Evolutionary conservation across 2,888 invertebrate genomes (phyloP).

Genomic region (Corythucha ciliata): DNA sequence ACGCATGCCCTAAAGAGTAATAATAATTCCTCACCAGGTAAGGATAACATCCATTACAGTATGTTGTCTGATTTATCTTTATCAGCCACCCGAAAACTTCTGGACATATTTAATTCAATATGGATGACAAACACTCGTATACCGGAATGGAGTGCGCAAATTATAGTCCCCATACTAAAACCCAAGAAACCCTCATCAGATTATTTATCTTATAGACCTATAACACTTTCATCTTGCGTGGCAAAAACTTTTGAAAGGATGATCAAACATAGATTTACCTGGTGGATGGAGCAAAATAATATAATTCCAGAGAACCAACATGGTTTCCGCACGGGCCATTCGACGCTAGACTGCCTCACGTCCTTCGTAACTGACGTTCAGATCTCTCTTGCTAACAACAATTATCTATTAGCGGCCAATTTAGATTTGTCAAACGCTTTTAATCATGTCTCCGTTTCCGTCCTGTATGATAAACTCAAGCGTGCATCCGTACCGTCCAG

Average conservation of each 20-base stretch:
- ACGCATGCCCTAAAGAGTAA: too few relatives aligned
- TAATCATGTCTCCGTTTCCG: slow-evolving; percentile 16
- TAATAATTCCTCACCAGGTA: too few relatives aligned
- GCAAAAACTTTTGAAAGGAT: slow-evolving; percentile 23
- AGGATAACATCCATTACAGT: too few relatives aligned
- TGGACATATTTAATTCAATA: too few relatives aligned
- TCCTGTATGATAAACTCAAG: too few relatives aligned
- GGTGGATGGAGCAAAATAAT: slow-evolving; percentile 21
- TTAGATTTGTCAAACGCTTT: slow-evolving; percentile 20
- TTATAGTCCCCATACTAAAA: slow-evolving; percentile 15
- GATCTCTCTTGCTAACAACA: slow-evolving; percentile 6
- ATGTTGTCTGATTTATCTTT: too few relatives aligned
- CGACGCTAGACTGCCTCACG: slow-evolving; percentile 16
- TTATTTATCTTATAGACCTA: slow-evolving; percentile 17
- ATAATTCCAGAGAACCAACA: slow-evolving; percentile 20
- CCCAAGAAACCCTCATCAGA: slow-evolving; percentile 12
- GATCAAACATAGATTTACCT: slow-evolving; percentile 11
- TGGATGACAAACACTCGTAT: too few relatives aligned
- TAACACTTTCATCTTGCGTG: slow-evolving; percentile 18
- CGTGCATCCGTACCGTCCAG: not conserved
- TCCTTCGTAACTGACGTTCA: slow-evolving; percentile 4
- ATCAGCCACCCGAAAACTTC: too few relatives aligned
- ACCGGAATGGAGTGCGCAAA: slow-evolving; percentile 2
- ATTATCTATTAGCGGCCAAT: slow-evolving; percentile 7
- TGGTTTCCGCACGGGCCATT: slow-evolving; percentile 17